Evolutionary conservation across 23 tunicate genomes (phyloP).

Genomic region (Ascidia mentula): DNA sequence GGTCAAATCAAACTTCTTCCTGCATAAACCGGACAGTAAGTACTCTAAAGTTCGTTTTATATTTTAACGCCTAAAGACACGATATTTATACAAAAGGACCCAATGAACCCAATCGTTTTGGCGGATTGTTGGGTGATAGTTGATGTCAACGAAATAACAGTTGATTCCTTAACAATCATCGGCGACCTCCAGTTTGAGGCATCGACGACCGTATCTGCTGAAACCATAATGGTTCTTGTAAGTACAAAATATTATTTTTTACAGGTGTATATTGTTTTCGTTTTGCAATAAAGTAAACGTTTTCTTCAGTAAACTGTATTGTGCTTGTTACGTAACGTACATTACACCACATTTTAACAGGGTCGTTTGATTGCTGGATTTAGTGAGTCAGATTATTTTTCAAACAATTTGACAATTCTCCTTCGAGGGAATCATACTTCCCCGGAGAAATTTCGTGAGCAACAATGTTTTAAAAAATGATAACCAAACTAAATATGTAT

Average conservation of each 20-base stretch:
- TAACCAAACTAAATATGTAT: no score
- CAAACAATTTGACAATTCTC: not conserved
- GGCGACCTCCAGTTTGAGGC: constrained; percentile 30
- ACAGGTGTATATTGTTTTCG: not conserved
- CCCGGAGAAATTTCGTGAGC: no score
- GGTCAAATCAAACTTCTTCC: constrained; percentile 38
- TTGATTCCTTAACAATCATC: constrained; percentile 6
- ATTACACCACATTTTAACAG: not conserved
- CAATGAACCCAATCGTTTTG: not conserved
- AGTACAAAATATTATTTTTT: not conserved
- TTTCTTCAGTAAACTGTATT: no score
- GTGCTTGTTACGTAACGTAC: no score
- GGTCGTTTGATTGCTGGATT: not conserved
- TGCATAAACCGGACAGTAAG: constrained; percentile 18
- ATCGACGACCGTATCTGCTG: constrained; percentile 22
- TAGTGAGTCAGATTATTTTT: not conserved
- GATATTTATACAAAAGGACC: no score
- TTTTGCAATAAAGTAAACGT: not conserved
- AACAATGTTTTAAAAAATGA: no score
- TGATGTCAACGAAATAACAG: constrained; percentile 15
- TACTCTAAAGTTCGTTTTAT: not conserved
- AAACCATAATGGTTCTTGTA: constrained; percentile 14
- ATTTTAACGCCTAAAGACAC: no score
- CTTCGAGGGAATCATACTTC: not conserved
- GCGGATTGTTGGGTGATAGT: constrained; percentile 42